Base-by-base conservation (phyloP, 2,797 vertebrate genomes). In the Decapterus maruadsi region DNA sequence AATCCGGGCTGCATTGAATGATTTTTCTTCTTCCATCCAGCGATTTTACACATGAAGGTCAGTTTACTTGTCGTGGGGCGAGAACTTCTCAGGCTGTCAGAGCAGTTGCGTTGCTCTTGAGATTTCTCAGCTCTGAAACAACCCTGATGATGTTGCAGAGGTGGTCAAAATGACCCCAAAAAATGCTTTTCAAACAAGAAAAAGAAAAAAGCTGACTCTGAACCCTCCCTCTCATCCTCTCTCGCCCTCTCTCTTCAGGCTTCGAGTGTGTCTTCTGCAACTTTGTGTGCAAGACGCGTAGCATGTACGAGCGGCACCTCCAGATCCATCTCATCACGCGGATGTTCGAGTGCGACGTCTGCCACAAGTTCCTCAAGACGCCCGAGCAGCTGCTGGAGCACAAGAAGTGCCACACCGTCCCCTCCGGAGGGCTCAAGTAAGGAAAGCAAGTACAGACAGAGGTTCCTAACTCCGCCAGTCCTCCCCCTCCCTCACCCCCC, bases 361-460 rank as follows among this genome's bases (percentile, higher is more conserved):
- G 98, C 95, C 98, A 99, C 96, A 99, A 99, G 95, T 99, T 99
- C 95, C 98, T 99, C 95, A 99, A 99, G 96, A 99, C 98, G 68
- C 97, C 98, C 6, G 97, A 99, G 89, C 98, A 99, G 93, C 97
- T 99, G 89, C 93, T 99, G 97, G 98, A 99, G 95, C 98, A 99
- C 94, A 99, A 99, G 96, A 99, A 98, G 96, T 99, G 98, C 95
- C 98, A 99, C 95, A 97, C 97, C 92, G 96, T 99, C 95, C 98
- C 98, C 93, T 97, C 97, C 82, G 98, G 98, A 98, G 98, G 98
- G 96, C 98, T 99, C 97, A 99, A 99, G 98, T 99, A 99, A 99
- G 98, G 97, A 98, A 98, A 99, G 97, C 98, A 98, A 99, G 97
- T 99, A 98, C 96, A 93, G 91, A 93, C 93, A 94, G 89, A 91